Conservation (phyloP, 2,888 invertebrate species). For the Rotaria socialis region DNA sequence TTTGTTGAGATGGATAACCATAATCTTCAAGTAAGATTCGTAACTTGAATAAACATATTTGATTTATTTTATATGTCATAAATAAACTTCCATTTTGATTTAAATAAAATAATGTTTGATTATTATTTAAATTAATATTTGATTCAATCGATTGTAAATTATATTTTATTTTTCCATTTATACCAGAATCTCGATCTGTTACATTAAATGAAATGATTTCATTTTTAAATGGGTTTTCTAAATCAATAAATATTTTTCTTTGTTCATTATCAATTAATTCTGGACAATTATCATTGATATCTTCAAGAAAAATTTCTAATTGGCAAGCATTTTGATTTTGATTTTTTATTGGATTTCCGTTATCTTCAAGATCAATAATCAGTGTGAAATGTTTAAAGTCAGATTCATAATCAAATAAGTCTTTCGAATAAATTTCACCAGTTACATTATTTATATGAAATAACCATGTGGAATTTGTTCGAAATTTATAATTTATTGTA, state of each 20-base stretch:
- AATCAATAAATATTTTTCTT: background rate
- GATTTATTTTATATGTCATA: background rate
- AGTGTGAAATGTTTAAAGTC: background rate
- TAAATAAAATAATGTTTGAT: background rate
- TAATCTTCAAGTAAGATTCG: background rate
- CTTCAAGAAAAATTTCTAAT: background rate
- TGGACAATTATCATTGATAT: background rate
- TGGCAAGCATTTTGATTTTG: background rate
- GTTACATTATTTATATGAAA: background rate
- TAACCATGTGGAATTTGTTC: background rate
- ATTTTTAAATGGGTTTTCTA: background rate
- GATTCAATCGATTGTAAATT: background rate
- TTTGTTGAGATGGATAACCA: background rate
- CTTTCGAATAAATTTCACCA: background rate
- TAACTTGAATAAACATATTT: background rate
- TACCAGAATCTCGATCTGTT: background rate
- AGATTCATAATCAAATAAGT: background rate
- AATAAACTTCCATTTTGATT: background rate
- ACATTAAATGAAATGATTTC: background rate
- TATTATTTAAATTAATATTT: background rate
- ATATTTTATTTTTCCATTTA: background rate
- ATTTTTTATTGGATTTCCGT: background rate
- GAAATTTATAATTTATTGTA: background rate
- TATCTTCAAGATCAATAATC: background rate
- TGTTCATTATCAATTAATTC: background rate